phyloP scores from a whole-genome alignment of 2,888 invertebrate genomes.

The Archaeoteleia sp. region DNA sequence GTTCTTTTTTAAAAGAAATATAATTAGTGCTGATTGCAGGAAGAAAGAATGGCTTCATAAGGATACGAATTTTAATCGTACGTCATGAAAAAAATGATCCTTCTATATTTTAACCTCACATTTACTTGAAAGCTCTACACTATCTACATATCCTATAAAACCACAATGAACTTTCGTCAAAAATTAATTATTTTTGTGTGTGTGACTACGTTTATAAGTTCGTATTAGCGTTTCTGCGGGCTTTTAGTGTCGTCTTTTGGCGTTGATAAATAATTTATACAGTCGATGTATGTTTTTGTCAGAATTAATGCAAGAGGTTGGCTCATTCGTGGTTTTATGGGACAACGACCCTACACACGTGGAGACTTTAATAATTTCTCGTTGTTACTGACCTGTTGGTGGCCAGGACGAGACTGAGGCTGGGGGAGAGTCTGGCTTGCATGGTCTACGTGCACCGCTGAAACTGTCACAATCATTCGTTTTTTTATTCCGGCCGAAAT shows the following conservation, averaged over 20 bases:
- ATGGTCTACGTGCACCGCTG: conserved; percentile 74
- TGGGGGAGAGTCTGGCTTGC: conserved; percentile 74
- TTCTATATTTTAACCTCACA: conserved; percentile 3
- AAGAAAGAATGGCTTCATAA: too few species aligned
- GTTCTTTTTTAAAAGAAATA: not conserved
- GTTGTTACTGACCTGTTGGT: conserved; percentile 74
- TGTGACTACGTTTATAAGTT: conserved; percentile 21
- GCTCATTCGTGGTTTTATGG: conserved; percentile 54
- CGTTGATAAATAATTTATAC: conserved; percentile 43
- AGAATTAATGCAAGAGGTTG: conserved; percentile 40
- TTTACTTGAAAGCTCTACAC: conserved; percentile 16
- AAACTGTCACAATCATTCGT: conserved; percentile 73
- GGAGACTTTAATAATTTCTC: conserved; percentile 61
- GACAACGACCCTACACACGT: conserved; percentile 43
- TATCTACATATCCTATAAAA: conserved; percentile 31
- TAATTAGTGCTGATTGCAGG: too few species aligned
- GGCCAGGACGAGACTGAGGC: conserved; percentile 74
- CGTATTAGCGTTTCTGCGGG: not conserved
- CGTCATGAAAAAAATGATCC: not conserved
- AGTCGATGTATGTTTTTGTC: conserved; percentile 34
- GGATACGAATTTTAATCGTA: too few species aligned
- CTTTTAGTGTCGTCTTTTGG: conserved; percentile 6
- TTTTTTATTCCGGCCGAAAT: conserved; percentile 68
- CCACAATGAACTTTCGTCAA: conserved; percentile 31
- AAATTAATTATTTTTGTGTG: not conserved